A percentile compares a stretch with the other conserved stretches of the same genome.
phyloP scores from a whole-genome alignment of 2,888 invertebrate genomes.

The Leptinotarsa rubiginosa region DNA sequence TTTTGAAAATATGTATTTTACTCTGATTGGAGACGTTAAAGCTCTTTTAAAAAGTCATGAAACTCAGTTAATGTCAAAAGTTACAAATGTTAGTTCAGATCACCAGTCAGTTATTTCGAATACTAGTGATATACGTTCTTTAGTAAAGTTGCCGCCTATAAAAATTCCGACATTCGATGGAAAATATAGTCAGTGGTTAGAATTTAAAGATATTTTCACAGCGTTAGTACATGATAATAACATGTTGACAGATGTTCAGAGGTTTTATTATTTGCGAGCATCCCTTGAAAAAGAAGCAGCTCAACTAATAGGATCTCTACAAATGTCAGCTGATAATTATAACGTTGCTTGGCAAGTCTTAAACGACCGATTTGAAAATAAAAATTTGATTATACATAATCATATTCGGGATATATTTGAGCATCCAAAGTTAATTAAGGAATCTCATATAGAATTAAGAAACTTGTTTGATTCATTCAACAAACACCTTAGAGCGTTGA shows the following conservation, averaged over 20 bases:
- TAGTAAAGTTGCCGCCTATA: no score
- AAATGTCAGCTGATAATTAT: constrained; percentile 37
- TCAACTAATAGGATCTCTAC: constrained; percentile 31
- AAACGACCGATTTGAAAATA: constrained; percentile 46
- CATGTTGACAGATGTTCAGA: constrained; percentile 31
- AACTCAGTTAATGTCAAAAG: constrained; percentile 22
- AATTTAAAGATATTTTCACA: constrained; percentile 33
- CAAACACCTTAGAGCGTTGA: constrained; percentile 50
- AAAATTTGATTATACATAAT: constrained; percentile 44
- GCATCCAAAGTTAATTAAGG: constrained; percentile 31
- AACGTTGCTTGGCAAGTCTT: constrained; percentile 37
- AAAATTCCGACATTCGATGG: constrained; percentile 27
- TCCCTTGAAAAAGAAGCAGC: constrained; percentile 32
- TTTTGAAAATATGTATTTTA: constrained; percentile 11
- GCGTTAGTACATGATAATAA: constrained; percentile 32
- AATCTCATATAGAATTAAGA: constrained; percentile 42
- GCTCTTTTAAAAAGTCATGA: neutral
- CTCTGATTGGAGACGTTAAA: neutral
- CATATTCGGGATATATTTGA: constrained; percentile 49
- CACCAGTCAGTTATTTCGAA: constrained; percentile 5
- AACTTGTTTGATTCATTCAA: constrained; percentile 42
- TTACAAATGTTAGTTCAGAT: neutral
- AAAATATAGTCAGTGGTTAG: constrained; percentile 28
- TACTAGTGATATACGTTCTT: no score
- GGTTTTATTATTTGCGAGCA: constrained; percentile 41